Percentiles rank a stretch among this genome's conserved stretches.
Conservation (phyloP, 2,797 vertebrate species). For the Pseudopleuronectes americanus region DNA sequence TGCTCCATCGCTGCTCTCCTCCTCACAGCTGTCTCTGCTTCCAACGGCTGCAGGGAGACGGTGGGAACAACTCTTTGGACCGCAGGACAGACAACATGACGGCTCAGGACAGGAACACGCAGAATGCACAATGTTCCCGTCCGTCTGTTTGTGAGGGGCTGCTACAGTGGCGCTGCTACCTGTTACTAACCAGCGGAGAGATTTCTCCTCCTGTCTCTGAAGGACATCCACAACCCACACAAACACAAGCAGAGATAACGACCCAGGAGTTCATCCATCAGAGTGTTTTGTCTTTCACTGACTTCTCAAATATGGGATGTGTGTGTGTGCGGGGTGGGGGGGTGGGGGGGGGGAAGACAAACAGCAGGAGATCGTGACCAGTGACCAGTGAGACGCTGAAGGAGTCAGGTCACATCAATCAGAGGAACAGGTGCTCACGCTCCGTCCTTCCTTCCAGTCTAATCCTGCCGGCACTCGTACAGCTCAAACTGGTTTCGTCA, state of each 20-base stretch:
- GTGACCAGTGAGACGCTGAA: conserved; percentile 50
- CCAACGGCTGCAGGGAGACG: conserved; percentile 44
- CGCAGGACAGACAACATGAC: conserved; percentile 63
- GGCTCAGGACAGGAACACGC: conserved; percentile 51
- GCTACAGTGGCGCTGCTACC: conserved; percentile 20
- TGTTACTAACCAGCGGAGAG: conserved; percentile 48
- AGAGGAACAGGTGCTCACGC: conserved; percentile 61
- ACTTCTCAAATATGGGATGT: conserved; percentile 18
- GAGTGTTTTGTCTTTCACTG: conserved; percentile 27
- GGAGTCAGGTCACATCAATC: conserved; percentile 67
- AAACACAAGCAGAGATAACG: conserved; percentile 14
- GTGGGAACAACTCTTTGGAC: conserved; percentile 50
- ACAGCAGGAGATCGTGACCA: conserved; percentile 36
- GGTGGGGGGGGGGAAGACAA: not conserved
- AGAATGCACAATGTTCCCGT: conserved; percentile 52
- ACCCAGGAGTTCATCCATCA: conserved; percentile 24
- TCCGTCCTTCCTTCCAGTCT: conserved; percentile 43
- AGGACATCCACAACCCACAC: conserved; percentile 33
- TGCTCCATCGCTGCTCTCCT: conserved; percentile 35
- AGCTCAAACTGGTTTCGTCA: conserved; percentile 43
- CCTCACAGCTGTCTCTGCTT: conserved; percentile 29
- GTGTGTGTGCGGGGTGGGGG: too few species aligned
- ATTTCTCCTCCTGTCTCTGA: conserved; percentile 55
- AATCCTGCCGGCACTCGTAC: conserved; percentile 47
- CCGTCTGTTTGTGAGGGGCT: conserved; percentile 33